Conservation (phyloP, 64 coral and sea anemone species). For the Stylophora pistillata region DNA sequence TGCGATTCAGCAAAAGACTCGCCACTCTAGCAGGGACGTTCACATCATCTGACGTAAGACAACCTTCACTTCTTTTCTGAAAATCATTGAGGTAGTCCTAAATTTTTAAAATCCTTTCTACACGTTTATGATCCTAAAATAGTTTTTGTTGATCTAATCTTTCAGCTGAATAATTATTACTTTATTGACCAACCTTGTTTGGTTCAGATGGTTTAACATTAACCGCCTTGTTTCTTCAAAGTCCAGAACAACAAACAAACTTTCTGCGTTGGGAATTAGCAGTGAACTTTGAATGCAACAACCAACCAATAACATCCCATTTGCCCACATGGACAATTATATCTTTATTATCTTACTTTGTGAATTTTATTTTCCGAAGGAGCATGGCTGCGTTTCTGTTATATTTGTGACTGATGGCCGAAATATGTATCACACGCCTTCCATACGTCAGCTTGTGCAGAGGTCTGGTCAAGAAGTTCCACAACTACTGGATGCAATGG, state of each 20-base stretch:
- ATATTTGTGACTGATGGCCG: constrained; percentile 71
- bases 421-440: constrained; percentile 25
- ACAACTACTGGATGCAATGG: constrained; percentile 42
- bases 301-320: too few relatives aligned
- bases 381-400: constrained; percentile 61
- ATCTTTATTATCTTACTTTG: neutral
- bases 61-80: neutral
- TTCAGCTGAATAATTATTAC: neutral
- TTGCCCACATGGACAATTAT: neutral
- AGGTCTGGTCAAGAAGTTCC: constrained; percentile 31
- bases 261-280: too few relatives aligned
- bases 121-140: too few relatives aligned
- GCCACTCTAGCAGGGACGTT: constrained; percentile 54
- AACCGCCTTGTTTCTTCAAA: too few relatives aligned
- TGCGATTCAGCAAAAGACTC: constrained; percentile 53
- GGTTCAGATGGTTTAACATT: too few relatives aligned
- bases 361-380: constrained; percentile 24
- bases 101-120: too few relatives aligned
- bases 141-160: too few relatives aligned
- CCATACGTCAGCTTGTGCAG: constrained; percentile 22
- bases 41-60: constrained; percentile 40
- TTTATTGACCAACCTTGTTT: too few relatives aligned
- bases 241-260: too few relatives aligned
- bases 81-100: too few relatives aligned
- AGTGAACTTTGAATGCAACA: too few relatives aligned